A percentile compares a stretch with the other conserved stretches of the same genome.
Conservation (phyloP, 2,797 vertebrate genomes). For the Scomberomorus guttatus region DNA sequence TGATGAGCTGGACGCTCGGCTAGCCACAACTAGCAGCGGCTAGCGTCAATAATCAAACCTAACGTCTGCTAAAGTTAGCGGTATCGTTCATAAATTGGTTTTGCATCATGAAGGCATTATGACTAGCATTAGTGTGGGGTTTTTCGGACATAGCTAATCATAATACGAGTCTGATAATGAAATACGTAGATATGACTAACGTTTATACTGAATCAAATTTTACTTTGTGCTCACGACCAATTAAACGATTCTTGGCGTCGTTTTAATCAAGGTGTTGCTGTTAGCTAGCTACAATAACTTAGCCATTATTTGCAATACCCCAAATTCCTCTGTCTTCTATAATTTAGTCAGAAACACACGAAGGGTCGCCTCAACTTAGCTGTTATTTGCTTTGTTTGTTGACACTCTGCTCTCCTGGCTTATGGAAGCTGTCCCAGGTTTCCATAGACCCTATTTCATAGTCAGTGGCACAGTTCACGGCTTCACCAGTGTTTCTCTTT, state of each 20-base stretch:
- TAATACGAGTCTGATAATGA: background rate
- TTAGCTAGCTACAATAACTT: background rate
- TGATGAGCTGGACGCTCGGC: constrained; percentile 50
- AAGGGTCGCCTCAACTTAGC: background rate
- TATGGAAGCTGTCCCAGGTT: background rate
- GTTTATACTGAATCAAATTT: background rate
- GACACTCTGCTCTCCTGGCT: background rate
- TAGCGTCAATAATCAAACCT: constrained; percentile 23
- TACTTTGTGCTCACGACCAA: background rate
- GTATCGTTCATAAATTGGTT: background rate
- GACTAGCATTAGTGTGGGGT: background rate
- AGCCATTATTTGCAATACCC: too few relatives aligned
- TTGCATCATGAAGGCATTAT: background rate
- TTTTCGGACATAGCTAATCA: background rate
- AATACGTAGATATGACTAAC: background rate
- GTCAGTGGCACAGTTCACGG: background rate
- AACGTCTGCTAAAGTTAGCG: background rate
- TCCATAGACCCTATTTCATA: background rate
- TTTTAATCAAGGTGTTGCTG: background rate
- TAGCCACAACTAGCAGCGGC: constrained; percentile 63
- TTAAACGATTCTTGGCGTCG: background rate
- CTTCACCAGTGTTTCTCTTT: background rate
- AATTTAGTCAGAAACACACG: background rate
- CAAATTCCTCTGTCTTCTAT: background rate
- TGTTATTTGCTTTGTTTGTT: constrained; percentile 4